Evolutionary conservation across 2,888 invertebrate species (phyloP).

Genomic region (Tromatobia lineatoria): DNA sequence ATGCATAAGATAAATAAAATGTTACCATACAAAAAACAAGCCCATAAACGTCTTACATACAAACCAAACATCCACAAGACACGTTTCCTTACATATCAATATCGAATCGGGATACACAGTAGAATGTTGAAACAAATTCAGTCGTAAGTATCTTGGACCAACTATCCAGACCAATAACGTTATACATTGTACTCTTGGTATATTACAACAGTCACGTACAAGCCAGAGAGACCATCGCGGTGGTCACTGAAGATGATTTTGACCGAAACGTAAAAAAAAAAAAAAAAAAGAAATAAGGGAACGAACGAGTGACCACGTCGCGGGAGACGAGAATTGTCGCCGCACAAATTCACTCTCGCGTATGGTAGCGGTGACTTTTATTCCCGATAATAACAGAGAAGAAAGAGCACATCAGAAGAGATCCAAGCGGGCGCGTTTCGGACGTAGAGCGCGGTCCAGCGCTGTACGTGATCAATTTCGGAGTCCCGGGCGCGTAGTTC

Average conservation of each 20-base stretch:
- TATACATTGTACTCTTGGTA: conserved; percentile 34
- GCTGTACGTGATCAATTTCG: conserved; percentile 84
- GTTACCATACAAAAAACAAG: neutral
- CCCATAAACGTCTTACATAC: neutral
- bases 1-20: neutral
- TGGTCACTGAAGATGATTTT: conserved; percentile 19
- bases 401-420: conserved; percentile 65
- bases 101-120: conserved; percentile 46
- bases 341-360: conserved; percentile 78
- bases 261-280: neutral
- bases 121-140: conserved; percentile 16
- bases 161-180: neutral
- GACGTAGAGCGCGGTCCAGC: conserved; percentile 54
- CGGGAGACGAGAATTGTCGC: conserved; percentile 79
- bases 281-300: conserved; percentile 4
- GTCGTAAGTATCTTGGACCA: conserved; percentile 29
- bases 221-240: conserved; percentile 28
- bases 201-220: conserved; percentile 54
- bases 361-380: conserved; percentile 85
- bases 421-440: conserved; percentile 50
- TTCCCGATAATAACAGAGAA: conserved; percentile 85
- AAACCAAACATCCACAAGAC: neutral
- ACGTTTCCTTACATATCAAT: conserved; percentile 7
- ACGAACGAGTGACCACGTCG: conserved; percentile 36
- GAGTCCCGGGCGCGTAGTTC: conserved; percentile 71